Evolutionary conservation across 92 coral and sea anemone genomes (phyloP), one percentile per base, ranked within the genome.

Genomic region (Porites evermanni): DNA sequence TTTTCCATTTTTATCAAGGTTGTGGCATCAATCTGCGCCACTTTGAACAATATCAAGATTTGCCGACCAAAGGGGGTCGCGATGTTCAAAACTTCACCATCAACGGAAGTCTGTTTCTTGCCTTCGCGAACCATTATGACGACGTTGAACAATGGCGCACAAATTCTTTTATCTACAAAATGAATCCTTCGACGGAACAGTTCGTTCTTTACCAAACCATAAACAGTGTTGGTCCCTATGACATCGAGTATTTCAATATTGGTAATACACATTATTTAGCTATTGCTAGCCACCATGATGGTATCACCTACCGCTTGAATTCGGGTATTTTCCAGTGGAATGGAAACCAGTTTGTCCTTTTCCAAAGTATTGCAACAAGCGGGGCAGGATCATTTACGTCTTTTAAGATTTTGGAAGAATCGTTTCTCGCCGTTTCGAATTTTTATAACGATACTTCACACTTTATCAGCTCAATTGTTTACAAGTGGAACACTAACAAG

Each of bases 361-460:
- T 26, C 7, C 75, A 70, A 47, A 19, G 17, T 19, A 26, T 70
- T 20, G 18, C 75, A 8, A 70, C 75, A 26, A 70, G 24, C 13
- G 60, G 60, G 60, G 60, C 60, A 54, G 14, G 12, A 29, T 19
- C 19, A 38, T 44, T 53, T 44, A 8, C 60, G 14, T 54, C 14
- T 54, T 72, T 72, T 72, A 8, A 44, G 10, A 72, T 86, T 2
- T 19, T 67, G 6, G 53, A 69, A 3, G 84, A 78, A 59, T 51
- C 72, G 38, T 86, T 77, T 61, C 72, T 86, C 19, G 66, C 85
- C 53, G 85, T 86, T 68, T 61, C 54, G 7, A 86, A 79, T 72
- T 44, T 13, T 54, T 9, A 54, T 17, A 69, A 54, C 60, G 60
- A 54, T 13, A 9, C 60, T 13, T 9, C 60, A 54, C 13, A 13